Evolutionary conservation across 1,140 invertebrate genomes (phyloP).

Genomic region (Euwallacea similis): DNA sequence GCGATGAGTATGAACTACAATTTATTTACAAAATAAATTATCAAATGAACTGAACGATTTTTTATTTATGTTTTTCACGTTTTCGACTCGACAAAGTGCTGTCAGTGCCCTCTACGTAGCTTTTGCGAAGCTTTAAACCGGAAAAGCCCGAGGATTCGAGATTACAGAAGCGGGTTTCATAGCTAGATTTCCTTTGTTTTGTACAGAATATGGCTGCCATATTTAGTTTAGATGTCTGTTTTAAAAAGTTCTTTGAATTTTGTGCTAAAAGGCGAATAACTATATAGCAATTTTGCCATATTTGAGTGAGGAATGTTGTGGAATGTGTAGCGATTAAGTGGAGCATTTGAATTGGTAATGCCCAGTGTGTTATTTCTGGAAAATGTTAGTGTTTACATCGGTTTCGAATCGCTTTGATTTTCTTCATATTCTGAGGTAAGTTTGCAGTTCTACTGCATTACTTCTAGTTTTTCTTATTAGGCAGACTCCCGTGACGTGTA

Average conservation of each 20-base stretch:
- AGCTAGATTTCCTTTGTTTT: constrained; percentile 56
- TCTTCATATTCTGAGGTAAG: constrained; percentile 48
- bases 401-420: constrained; percentile 47
- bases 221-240: constrained; percentile 56
- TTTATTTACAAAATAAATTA: too few species aligned
- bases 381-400: constrained; percentile 55
- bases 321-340: constrained; percentile 45
- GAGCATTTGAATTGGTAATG: constrained; percentile 43
- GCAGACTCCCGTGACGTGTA: too few species aligned
- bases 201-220: constrained; percentile 56
- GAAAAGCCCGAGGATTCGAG: constrained; percentile 51
- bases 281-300: constrained; percentile 44
- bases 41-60: too few species aligned
- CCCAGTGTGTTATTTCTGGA: constrained; percentile 41
- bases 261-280: constrained; percentile 47
- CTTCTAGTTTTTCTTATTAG: too few species aligned
- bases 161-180: constrained; percentile 51
- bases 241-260: constrained; percentile 52
- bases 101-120: too few species aligned
- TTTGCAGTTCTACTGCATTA: constrained; percentile 22
- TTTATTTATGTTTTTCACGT: too few species aligned
- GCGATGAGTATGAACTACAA: too few species aligned
- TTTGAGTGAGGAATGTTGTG: constrained; percentile 44
- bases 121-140: constrained; percentile 42
- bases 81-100: too few species aligned